These are phyloP conservation scores for Serripes groenlandicus DNA, from an alignment of 2,888 invertebrate genomes.

Conservation along the genomic window DNA sequence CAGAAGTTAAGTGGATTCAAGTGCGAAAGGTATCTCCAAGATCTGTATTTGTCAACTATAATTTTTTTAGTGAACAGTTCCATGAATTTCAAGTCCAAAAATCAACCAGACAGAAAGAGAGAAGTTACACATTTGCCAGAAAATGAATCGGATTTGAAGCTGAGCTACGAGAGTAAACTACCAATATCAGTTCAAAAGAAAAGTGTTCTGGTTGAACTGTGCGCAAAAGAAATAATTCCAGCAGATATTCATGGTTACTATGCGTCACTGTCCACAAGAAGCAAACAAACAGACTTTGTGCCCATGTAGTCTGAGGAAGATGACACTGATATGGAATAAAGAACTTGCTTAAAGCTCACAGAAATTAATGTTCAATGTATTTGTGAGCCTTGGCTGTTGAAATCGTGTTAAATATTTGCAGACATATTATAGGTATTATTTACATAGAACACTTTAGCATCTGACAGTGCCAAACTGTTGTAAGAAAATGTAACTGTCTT, in stretches of 20 bases:
- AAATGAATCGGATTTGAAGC: conserved; percentile 10
- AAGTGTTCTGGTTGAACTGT: conserved; percentile 35
- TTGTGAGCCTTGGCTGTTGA: too few relatives aligned
- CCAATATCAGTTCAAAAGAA: conserved; percentile 46
- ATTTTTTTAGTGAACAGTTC: not conserved
- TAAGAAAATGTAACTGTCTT: not conserved
- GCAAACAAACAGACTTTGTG: conserved; percentile 30
- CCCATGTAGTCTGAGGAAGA: conserved; percentile 32
- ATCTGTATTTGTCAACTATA: conserved; percentile 47
- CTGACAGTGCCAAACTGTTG: not conserved
- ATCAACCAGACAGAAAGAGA: conserved; percentile 22
- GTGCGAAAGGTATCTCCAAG: conserved; percentile 33
- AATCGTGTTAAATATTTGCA: not conserved
- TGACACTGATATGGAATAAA: conserved; percentile 32
- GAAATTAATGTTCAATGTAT: too few relatives aligned
- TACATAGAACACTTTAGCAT: not conserved
- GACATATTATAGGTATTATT: not conserved
- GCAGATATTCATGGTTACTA: conserved; percentile 36
- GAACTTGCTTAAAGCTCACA: not conserved
- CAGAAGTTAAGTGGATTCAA: conserved; percentile 53
- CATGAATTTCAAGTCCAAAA: conserved; percentile 25
- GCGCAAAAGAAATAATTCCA: conserved; percentile 38
- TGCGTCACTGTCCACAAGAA: conserved; percentile 16
- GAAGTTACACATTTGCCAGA: conserved; percentile 2
- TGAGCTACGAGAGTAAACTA: conserved; percentile 24